A percentile compares a stretch with the other conserved stretches of the same genome.
Evolutionary conservation across 2,113 vertebrate species (phyloP).

Genomic region (Lepisosteus oculatus): DNA sequence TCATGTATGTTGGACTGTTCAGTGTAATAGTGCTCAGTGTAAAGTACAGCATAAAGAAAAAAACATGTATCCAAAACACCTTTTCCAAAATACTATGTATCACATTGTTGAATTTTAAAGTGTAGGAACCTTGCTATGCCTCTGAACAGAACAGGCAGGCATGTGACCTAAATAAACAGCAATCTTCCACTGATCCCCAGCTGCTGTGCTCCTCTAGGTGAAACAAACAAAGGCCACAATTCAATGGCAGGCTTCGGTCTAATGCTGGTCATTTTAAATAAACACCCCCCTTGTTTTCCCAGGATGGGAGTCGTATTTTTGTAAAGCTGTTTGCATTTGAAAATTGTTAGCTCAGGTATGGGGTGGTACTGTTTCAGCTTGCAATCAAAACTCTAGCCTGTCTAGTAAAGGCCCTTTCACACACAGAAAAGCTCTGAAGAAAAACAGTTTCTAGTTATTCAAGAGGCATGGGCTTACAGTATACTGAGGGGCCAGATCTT

Average conservation of each 20-base stretch:
- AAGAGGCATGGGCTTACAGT: no score
- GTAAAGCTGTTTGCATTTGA: neutral
- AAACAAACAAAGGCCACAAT: slow-evolving; percentile 64
- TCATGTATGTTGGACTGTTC: no score
- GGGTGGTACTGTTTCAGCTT: slow-evolving; percentile 33
- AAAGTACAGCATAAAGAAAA: no score
- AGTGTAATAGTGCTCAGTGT: no score
- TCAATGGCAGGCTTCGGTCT: slow-evolving; percentile 48
- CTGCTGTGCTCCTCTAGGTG: slow-evolving; percentile 46
- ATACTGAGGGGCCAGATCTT: no score
- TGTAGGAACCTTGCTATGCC: slow-evolving; percentile 33
- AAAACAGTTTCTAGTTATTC: no score
- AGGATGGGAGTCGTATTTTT: neutral
- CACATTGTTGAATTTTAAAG: slow-evolving; percentile 27
- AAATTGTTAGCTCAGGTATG: slow-evolving; percentile 34
- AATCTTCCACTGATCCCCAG: slow-evolving; percentile 41
- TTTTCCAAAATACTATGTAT: no score
- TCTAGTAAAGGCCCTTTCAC: no score
- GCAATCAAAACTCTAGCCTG: slow-evolving; percentile 19
- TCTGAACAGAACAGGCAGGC: slow-evolving; percentile 46
- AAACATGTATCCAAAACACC: no score
- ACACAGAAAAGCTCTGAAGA: no score
- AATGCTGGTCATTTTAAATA: slow-evolving; percentile 40
- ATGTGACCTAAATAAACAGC: slow-evolving; percentile 59
- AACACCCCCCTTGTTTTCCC: slow-evolving; percentile 33